Percentiles rank a stretch among this genome's conserved stretches.
Conservation (phyloP, 1,140 invertebrate genomes). For the Cotesia chilonis region DNA sequence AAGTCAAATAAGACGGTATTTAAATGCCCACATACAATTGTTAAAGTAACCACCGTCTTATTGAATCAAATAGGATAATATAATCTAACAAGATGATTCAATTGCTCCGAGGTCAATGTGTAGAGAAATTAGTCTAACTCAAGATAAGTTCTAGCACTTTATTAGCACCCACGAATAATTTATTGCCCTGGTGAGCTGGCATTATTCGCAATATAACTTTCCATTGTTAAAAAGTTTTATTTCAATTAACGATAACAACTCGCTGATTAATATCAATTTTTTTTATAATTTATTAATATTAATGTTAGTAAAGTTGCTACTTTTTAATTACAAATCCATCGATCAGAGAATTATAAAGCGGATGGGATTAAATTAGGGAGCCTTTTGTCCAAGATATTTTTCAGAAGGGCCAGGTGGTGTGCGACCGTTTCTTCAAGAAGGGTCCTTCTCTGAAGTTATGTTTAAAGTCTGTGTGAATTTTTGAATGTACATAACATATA, state of each 20-base stretch:
- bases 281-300: too few relatives aligned
- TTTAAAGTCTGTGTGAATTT: neutral
- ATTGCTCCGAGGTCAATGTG: slow-evolving; percentile 51
- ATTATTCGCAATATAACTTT: neutral
- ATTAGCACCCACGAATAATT: slow-evolving; percentile 26
- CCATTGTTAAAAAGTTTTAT: too few relatives aligned
- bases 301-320: too few relatives aligned
- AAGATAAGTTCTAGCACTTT: slow-evolving; percentile 24
- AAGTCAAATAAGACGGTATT: neutral
- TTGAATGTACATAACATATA: slow-evolving; percentile 1
- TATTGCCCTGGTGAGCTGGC: slow-evolving; percentile 19
- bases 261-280: too few relatives aligned
- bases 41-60: too few relatives aligned
- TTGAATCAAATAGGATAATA: too few relatives aligned
- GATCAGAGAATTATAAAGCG: neutral
- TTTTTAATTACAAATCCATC: slow-evolving; percentile 25
- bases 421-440: slow-evolving; percentile 51
- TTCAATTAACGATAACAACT: too few relatives aligned
- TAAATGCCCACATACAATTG: slow-evolving; percentile 54
- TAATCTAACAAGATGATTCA: slow-evolving; percentile 51
- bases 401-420: slow-evolving; percentile 59
- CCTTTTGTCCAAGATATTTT: slow-evolving; percentile 13
- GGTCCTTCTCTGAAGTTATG: slow-evolving; percentile 6
- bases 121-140: slow-evolving; percentile 35
- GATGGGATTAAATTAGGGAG: slow-evolving; percentile 29